A percentile compares a stretch with the other conserved stretches of the same genome.
Conservation (phyloP, 2,888 invertebrate genomes). For the Parapristionchus giblindavisi region DNA sequence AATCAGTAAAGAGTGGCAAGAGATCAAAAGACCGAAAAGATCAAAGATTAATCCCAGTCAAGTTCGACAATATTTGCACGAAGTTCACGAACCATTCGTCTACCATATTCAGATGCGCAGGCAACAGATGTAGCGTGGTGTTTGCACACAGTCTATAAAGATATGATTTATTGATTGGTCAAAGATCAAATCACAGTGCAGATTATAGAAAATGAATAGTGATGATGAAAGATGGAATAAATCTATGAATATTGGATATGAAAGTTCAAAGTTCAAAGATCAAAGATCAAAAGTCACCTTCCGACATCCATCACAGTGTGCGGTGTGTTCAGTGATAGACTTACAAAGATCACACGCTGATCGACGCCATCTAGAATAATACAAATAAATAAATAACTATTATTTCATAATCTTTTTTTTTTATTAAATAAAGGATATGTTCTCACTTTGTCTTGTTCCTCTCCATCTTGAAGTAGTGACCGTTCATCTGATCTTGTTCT, state of each 20-base stretch:
- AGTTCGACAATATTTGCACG: conserved; percentile 59
- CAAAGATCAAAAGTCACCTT: too few relatives aligned
- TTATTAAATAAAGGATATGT: background rate
- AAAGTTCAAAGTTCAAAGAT: too few relatives aligned
- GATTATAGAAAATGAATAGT: too few relatives aligned
- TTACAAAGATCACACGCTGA: conserved; percentile 58
- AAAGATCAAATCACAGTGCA: background rate
- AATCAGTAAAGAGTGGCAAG: background rate
- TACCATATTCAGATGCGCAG: conserved; percentile 58
- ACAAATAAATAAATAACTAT: conserved; percentile 8
- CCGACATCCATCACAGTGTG: conserved; percentile 60
- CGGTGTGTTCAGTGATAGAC: conserved; percentile 51
- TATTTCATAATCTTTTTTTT: background rate
- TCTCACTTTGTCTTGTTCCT: conserved; percentile 42
- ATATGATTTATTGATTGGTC: background rate
- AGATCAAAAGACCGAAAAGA: background rate
- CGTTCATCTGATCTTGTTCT: conserved; percentile 53
- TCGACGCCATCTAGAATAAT: conserved; percentile 47
- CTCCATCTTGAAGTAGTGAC: conserved; percentile 58
- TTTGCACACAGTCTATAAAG: conserved; percentile 54
- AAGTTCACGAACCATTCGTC: conserved; percentile 49
- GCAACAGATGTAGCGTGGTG: conserved; percentile 50
- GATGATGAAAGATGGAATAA: too few relatives aligned
- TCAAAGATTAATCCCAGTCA: conserved; percentile 48
- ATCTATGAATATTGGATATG: background rate